Evolutionary conservation across 2,888 invertebrate species (phyloP), one percentile per base, ranked within the genome.

Genomic region (Meiosimyza platycephala): DNA sequence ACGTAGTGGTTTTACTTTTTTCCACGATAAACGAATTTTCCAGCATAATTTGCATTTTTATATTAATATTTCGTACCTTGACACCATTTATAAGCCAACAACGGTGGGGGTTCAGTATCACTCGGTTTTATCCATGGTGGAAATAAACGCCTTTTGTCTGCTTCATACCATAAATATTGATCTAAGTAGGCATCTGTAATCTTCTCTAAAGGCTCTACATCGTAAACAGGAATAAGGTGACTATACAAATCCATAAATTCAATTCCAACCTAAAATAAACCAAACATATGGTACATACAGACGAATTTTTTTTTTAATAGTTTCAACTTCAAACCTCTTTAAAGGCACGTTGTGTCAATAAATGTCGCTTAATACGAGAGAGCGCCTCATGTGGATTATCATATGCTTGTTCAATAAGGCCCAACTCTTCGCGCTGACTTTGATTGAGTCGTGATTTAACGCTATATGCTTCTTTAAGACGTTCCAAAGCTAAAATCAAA

Each of bases 191-290:
- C 99, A 85, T 99, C 99, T 0, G 99, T 99, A 76, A 99, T 99
- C 89, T 99, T 99, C 88, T 99, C 99, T 71, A 99, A 88, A 0
- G 99, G 99, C 83, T 99, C 99, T 57, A 99, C 98, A 85, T 99
- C 99, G 86, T 99, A 99, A 0, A 99, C 99, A 0, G 99, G 99
- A 76, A 99, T 97, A 76, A 99, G 88, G 85, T 99, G 99, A 74
- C 98, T 98, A 89, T 99, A 99, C 72, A 99, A 90, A 86, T 99
- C 99, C 99, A 99, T 99, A 88, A 99, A 99, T 88, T 99, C 99
- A 82, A 99, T 99, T 59, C 99, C 98, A 73, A 96, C 95, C 93
- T 95, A 81, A 50, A 80, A 76, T 28, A 59, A 51, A 52, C 6
- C 57, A 59, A 28, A 33, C 40, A 33, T 2, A n/a, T n/a, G n/a